Base-by-base conservation (phyloP, 2,113 vertebrate species). In the Onychostoma macrolepis region DNA sequence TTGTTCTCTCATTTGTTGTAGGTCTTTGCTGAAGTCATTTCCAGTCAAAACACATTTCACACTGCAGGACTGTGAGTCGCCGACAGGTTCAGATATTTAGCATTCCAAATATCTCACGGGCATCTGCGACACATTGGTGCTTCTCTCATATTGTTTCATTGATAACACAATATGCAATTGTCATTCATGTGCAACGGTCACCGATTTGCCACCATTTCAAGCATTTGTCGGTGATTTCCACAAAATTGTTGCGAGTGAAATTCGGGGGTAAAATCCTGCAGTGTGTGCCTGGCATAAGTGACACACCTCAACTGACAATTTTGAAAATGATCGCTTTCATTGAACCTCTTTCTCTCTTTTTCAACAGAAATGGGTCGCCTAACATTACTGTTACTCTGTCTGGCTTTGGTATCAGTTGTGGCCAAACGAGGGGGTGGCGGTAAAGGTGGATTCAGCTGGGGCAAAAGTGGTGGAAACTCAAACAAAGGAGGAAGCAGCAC, bases 281-380 rank as follows among this genome's bases (percentile, higher is more conserved):
- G 1, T 28, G 12, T 28, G 26, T 28, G 26, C 63, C 63, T 28
- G 26, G 26, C 5, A 17, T 36, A 61, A 61, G 63, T 67, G 28
- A 67, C 28, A 33, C 6, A 71, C 8, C 36, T 12, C 10, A 72
- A 9, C 2, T 36, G 17, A 71, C 30, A 11, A 56, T 33, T 36
- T 71, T 50, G 7, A 28, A 19, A 28, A 30, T 72, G 13, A 30
- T 38, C 19, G 30, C 2, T 82, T n/a, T 65, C 7, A 83, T 30
- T 38, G 15, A 67, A 26, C 13, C 21, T 50, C 4, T 78, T n/a
- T 33, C 15, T 38, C 48, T 86, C 24, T 89, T 53, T 86, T 53
- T 86, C 28, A 41, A 83, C 81, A 69, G 38, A 83, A 65, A 90
- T 90, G 89, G 87, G 85, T 86, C 89, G 75, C 17, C 28, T 84